Conservation (phyloP, 1,140 invertebrate genomes). For the Plutomurus gul region DNA sequence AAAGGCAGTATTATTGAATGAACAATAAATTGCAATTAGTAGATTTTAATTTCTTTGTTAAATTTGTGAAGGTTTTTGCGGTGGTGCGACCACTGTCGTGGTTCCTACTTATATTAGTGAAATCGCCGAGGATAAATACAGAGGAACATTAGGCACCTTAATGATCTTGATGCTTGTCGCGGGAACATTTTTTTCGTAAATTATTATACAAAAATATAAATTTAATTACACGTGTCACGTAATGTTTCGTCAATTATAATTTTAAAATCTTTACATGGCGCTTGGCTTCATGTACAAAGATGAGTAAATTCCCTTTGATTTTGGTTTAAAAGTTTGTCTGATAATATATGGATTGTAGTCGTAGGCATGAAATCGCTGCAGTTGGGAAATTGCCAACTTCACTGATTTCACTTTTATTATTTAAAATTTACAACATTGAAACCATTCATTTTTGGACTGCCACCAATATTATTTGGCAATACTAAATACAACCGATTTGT, state of each 20-base stretch:
- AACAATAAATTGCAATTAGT: too few relatives aligned
- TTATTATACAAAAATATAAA: slow-evolving; percentile 55
- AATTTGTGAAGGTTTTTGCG: slow-evolving; percentile 65
- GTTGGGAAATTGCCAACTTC: too few relatives aligned
- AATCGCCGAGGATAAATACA: slow-evolving; percentile 75
- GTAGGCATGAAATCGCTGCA: too few relatives aligned
- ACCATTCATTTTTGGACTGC: neutral
- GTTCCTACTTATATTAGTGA: slow-evolving; percentile 82
- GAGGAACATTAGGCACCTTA: slow-evolving; percentile 78
- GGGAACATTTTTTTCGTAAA: slow-evolving; percentile 73
- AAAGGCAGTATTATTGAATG: neutral
- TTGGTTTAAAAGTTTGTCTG: too few relatives aligned
- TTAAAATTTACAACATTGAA: neutral
- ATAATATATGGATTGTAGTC: too few relatives aligned
- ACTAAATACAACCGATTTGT: too few relatives aligned
- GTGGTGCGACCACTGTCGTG: slow-evolving; percentile 70
- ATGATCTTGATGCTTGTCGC: slow-evolving; percentile 76
- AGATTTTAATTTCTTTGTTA: too few relatives aligned
- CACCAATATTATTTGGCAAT: too few relatives aligned
- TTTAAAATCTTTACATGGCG: too few relatives aligned
- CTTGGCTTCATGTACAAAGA: neutral
- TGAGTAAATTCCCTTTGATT: neutral
- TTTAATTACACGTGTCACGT: too few relatives aligned
- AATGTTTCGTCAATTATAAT: too few relatives aligned
- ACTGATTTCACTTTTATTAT: neutral